These are phyloP conservation scores for Drosophila carrolli DNA, from an alignment of 1,140 invertebrate genomes.

Conservation along the genomic window DNA sequence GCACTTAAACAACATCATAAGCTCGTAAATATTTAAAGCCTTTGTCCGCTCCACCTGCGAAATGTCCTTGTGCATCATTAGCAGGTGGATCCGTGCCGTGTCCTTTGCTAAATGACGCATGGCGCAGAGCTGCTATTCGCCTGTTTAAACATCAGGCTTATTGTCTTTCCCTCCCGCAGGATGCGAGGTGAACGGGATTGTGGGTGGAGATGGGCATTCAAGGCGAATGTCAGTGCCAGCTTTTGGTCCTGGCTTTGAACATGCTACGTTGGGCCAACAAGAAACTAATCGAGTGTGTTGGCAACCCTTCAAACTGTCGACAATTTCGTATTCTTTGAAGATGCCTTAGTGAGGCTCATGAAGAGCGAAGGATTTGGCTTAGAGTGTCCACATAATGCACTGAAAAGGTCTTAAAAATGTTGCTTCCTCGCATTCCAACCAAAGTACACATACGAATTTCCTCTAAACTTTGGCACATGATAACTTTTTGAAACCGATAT, in stretches of 20 bases:
- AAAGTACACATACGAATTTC: neutral
- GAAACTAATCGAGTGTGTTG: conserved; percentile 57
- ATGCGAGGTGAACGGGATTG: neutral
- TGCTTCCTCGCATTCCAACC: neutral
- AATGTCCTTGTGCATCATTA: conserved; percentile 42
- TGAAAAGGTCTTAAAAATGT: neutral
- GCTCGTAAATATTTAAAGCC: conserved; percentile 62
- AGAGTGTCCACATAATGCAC: conserved; percentile 19
- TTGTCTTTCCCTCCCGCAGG: conserved; percentile 19
- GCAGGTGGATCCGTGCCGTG: conserved; percentile 23
- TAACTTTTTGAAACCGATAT: conserved; percentile 54
- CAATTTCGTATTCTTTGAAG: conserved; percentile 42
- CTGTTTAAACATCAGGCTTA: conserved; percentile 60
- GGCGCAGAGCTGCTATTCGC: conserved; percentile 65
- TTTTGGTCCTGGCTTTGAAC: conserved; percentile 20
- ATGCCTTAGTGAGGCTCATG: conserved; percentile 14
- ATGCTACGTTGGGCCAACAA: conserved; percentile 47
- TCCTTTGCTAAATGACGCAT: conserved; percentile 65
- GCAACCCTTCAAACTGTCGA: conserved; percentile 52
- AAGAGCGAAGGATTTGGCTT: conserved; percentile 15
- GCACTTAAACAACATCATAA: conserved; percentile 57
- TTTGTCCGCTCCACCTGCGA: conserved; percentile 12
- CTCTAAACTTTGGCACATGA: conserved; percentile 5
- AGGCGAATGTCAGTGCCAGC: conserved; percentile 20
- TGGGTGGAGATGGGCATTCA: conserved; percentile 7